Evolutionary conservation across 2,888 invertebrate species (phyloP).

Genomic region (Andrena praecox): DNA sequence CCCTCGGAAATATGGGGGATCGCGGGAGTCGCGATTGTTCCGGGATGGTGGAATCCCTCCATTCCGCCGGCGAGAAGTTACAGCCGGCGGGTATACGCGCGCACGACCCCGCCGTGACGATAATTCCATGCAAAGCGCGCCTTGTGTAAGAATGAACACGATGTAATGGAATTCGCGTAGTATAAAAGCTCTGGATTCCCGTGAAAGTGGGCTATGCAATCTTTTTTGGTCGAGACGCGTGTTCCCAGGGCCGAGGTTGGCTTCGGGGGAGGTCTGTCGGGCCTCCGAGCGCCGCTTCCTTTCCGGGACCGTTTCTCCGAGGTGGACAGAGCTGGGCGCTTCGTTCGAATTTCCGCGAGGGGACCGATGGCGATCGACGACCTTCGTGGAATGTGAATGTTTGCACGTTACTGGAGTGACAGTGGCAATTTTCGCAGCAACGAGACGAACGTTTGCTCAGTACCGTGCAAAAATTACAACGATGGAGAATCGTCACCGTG

Average conservation of each 20-base stretch:
- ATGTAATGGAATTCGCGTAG: constrained; percentile 61
- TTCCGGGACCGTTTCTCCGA: not conserved
- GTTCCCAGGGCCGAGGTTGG: constrained; percentile 66
- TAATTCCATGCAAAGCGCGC: constrained; percentile 41
- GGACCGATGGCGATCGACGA: not conserved
- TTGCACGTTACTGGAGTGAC: not conserved
- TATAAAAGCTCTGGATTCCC: constrained; percentile 64
- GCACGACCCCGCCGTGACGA: constrained; percentile 30
- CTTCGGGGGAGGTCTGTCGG: not conserved
- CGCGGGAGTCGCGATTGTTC: too few species aligned
- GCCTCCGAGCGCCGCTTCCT: not conserved
- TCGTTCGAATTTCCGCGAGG: not conserved
- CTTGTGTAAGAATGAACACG: constrained; percentile 53
- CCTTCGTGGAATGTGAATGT: not conserved
- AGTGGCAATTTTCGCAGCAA: not conserved
- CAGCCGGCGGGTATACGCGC: not conserved
- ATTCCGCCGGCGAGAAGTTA: not conserved
- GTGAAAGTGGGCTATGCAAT: constrained; percentile 56
- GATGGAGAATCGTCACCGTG: not conserved
- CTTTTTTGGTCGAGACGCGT: constrained; percentile 66
- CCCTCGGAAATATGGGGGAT: too few species aligned
- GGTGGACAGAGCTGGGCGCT: not conserved
- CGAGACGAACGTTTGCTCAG: not conserved
- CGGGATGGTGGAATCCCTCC: not conserved
- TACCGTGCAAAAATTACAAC: not conserved